These are phyloP conservation scores for Nomada ruficornis DNA, from an alignment of 2,888 invertebrate genomes.

Conservation along the genomic window DNA sequence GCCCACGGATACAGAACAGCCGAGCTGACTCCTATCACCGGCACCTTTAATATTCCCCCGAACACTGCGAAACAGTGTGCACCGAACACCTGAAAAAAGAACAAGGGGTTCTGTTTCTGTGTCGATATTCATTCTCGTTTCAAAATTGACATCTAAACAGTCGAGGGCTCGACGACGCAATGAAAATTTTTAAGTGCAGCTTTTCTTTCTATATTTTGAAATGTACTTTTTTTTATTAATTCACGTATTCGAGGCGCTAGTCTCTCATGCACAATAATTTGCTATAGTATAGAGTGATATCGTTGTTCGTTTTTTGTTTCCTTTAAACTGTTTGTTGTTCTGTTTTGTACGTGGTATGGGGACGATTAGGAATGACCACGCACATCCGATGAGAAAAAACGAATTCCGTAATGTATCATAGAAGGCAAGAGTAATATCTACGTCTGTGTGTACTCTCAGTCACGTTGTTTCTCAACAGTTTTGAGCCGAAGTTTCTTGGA, in stretches of 20 bases:
- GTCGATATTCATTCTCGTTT: neutral
- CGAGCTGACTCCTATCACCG: constrained; percentile 74
- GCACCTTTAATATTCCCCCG: constrained; percentile 74
- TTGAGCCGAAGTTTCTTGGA: neutral
- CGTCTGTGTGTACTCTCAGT: neutral
- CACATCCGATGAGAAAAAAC: neutral
- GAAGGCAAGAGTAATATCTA: neutral
- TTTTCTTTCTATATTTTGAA: too few relatives aligned
- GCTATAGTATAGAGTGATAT: neutral
- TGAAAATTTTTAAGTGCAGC: too few relatives aligned
- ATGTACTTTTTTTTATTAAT: too few relatives aligned
- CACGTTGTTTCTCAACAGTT: neutral
- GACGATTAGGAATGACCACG: too few relatives aligned
- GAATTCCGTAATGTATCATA: neutral
- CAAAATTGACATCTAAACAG: neutral
- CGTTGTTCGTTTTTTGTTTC: neutral
- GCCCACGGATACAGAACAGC: constrained; percentile 76
- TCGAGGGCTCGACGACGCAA: too few relatives aligned
- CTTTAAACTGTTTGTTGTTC: neutral
- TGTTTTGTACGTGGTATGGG: neutral
- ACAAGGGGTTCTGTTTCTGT: too few relatives aligned
- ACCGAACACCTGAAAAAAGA: constrained; percentile 71
- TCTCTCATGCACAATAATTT: too few relatives aligned
- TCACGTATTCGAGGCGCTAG: too few relatives aligned
- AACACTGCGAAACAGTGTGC: constrained; percentile 76